Base-by-base conservation (phyloP, 2,888 invertebrate species). In the Nowickia ferox region DNA sequence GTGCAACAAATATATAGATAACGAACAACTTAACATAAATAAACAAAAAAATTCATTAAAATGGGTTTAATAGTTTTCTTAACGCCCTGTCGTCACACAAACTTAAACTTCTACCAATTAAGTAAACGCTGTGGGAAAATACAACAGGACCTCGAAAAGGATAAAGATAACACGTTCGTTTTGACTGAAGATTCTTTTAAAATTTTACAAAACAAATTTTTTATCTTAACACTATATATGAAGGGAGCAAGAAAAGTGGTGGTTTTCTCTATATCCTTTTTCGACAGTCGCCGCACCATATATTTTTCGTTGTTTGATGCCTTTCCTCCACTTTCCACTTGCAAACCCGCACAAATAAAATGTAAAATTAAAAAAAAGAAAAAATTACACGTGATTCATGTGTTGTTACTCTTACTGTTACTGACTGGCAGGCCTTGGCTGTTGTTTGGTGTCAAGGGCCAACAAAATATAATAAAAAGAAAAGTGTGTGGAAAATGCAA, bases 331-430 rank as follows among this genome's bases (percentile, higher is more conserved):
- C 59, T 78, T 69, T 59, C 59, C 51, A 69, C 53, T 53, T 19
- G 17, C 38, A 61, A 19, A 19, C 40, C 5, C 42, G 38, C 30
- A 57, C 6, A 42, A 22, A 63, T 19, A 59, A 68, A 59, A 68
- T 46, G 3, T 59, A n/a, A 63, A 78, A 78, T 40, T 61, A 77
- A 30, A 30, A 30, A 77, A 30, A 30, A 30, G 30, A 6, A 85
- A 71, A 51, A 40, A 46, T 75, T 19, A 46, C 69, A 69, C 75
- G 82, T 75, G 82, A 71, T 71, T 75, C 77, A 81, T 81, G 61
- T 77, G 77, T 9, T 65, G 71, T 40, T 72, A n/a, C 66, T 69
- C 5, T 44, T 44, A 15, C 17, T 17, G 17, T 17, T 53, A 30
- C 11, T 48, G 6, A 48, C 48, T 30, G 13, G 15, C 65, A 68